phyloP scores from a whole-genome alignment of 1,140 invertebrate genomes.

The Parapsyche elsis region DNA sequence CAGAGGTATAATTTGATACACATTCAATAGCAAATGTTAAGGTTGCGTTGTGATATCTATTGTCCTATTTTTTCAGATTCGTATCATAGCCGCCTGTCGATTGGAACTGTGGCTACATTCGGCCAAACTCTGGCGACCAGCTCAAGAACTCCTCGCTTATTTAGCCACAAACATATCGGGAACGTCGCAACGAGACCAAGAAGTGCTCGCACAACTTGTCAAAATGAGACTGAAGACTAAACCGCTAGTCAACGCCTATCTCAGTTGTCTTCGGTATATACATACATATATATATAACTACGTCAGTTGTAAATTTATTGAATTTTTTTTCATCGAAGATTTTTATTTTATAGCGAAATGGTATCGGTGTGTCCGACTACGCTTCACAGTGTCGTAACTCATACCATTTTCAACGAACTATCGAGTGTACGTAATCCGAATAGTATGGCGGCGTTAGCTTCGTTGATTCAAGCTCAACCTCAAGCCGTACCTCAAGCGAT shows the following conservation, averaged over 20 bases:
- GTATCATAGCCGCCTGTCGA: constrained; percentile 82
- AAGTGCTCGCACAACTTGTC: constrained; percentile 89
- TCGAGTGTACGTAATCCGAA: constrained; percentile 92
- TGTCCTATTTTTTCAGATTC: constrained; percentile 72
- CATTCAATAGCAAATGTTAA: not conserved
- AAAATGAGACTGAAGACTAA: constrained; percentile 95
- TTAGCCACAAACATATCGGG: constrained; percentile 85
- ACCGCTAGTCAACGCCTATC: constrained; percentile 88
- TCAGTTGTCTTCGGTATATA: constrained; percentile 83
- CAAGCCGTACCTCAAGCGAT: constrained; percentile 81
- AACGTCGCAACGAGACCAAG: constrained; percentile 83
- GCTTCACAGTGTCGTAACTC: constrained; percentile 86
- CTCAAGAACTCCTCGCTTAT: constrained; percentile 93
- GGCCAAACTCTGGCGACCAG: constrained; percentile 89
- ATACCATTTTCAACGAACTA: constrained; percentile 95
- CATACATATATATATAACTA: no score
- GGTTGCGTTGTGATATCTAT: not conserved
- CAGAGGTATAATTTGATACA: constrained; percentile 77
- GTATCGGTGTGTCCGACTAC: constrained; percentile 83
- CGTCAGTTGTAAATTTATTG: no score
- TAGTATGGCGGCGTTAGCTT: constrained; percentile 89
- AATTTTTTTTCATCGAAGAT: constrained; percentile 47
- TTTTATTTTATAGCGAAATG: constrained; percentile 73
- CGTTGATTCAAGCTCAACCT: constrained; percentile 86
- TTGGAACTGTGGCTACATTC: constrained; percentile 96